A percentile compares a stretch with the other conserved stretches of the same genome.
Evolutionary conservation across 1,140 invertebrate genomes (phyloP).

Genomic region (Teleopsis dalmanni): DNA sequence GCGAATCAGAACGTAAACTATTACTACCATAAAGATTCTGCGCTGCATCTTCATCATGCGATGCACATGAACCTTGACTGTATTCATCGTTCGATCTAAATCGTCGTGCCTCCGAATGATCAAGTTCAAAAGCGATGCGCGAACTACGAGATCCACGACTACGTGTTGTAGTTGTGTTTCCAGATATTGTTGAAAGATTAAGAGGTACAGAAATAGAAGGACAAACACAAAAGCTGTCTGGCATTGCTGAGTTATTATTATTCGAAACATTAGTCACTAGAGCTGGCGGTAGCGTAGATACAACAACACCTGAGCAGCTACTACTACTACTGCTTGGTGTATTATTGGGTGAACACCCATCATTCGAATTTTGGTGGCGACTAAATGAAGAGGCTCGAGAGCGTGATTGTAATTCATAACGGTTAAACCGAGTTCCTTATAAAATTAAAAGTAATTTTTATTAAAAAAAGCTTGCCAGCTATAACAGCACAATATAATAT

Average conservation of each 20-base stretch:
- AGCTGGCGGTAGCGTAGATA: slow-evolving; percentile 22
- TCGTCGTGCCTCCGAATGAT: slow-evolving; percentile 36
- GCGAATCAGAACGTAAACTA: slow-evolving; percentile 37
- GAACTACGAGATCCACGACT: slow-evolving; percentile 39
- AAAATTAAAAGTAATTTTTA: background rate
- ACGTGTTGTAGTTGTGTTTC: slow-evolving; percentile 34
- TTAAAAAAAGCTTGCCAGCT: background rate
- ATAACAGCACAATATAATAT: too few relatives aligned
- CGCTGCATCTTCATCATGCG: slow-evolving; percentile 52
- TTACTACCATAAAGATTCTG: slow-evolving; percentile 2
- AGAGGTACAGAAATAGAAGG: slow-evolving; percentile 17
- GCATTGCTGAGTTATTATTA: slow-evolving; percentile 9
- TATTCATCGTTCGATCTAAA: slow-evolving; percentile 59
- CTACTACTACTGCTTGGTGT: slow-evolving; percentile 12
- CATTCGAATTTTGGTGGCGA: slow-evolving; percentile 32
- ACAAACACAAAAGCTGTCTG: background rate
- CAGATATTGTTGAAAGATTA: slow-evolving; percentile 25
- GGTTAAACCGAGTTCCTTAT: slow-evolving; percentile 27
- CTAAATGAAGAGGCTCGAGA: slow-evolving; percentile 50
- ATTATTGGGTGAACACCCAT: slow-evolving; percentile 29
- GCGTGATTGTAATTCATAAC: slow-evolving; percentile 44
- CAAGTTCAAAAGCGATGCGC: slow-evolving; percentile 37
- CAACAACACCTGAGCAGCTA: slow-evolving; percentile 24
- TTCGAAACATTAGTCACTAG: slow-evolving; percentile 12
- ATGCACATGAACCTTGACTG: slow-evolving; percentile 55